Conservation (phyloP, 2,797 vertebrate genomes). For the Gorsachius magnificus region DNA sequence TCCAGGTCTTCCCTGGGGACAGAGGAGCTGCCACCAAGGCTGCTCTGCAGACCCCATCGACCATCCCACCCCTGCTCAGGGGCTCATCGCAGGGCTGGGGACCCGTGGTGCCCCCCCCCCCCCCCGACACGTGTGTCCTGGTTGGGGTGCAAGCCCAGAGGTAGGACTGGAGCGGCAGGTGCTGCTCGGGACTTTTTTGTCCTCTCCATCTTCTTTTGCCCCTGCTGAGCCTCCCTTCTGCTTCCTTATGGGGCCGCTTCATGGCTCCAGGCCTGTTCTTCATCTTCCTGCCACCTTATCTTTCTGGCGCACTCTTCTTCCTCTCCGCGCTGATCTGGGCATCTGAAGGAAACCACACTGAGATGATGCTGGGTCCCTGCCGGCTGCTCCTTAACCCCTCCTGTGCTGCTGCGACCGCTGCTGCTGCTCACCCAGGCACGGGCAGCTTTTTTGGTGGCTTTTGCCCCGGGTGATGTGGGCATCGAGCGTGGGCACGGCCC, state of each 20-base stretch:
- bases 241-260: neutral
- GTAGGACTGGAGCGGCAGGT: fast-evolving
- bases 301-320: neutral
- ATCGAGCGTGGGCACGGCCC: fast-evolving
- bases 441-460: neutral
- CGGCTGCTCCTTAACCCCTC: neutral
- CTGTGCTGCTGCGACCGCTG: neutral
- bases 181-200: neutral
- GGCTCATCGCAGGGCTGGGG: neutral
- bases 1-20: neutral
- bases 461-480: neutral
- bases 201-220: neutral
- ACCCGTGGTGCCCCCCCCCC: neutral
- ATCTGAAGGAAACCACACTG: neutral
- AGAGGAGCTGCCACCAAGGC: neutral
- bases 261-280: neutral
- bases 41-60: neutral
- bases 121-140: fast-evolving
- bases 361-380: neutral
- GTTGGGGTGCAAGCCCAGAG: neutral
- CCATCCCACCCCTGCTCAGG: neutral
- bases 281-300: neutral
- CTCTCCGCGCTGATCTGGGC: neutral
- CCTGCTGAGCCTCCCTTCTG: neutral
- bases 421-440: fast-evolving